Evolutionary conservation across 2,888 invertebrate genomes (phyloP), one percentile per base, ranked within the genome.

Genomic region (Melieria crassipennis): DNA sequence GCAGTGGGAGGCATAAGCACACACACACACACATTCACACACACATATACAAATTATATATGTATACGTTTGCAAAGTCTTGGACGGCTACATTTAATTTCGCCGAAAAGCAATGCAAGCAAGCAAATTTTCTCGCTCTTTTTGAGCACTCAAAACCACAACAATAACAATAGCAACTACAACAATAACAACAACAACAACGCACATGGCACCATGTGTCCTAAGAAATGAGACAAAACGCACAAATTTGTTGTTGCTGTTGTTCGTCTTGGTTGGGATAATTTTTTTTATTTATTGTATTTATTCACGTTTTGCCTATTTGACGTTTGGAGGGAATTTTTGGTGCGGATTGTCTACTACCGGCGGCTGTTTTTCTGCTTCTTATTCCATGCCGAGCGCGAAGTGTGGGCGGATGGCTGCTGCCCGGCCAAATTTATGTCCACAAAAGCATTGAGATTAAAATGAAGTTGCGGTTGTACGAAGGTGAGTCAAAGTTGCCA

Each of bases 201-300:
- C 70, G 64, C 43, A 64, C 48, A 64, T 63, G 58, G 56, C 69
- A 52, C 55, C 57, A 61, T 60, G 60, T 57, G 63, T 48, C 64
- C 64, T 65, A 45, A 58, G 65, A 65, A 65, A 65, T 68, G 52
- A 69, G 62, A 70, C 69, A 68, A 73, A 65, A 73, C 68, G 67
- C 69, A 55, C 71, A 67, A 73, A 68, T 63, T 73, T 61, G 50
- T 64, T 64, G 64, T 5, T 58, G 63, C 60, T 47, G n/a, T 63
- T 42, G 45, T 48, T 64, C 57, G 48, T 16, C 47, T 47, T 30
- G 30, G 30, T 30, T 30, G 30, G 30, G 2, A 9, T 56, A 30
- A 30, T 11, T 46, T 50, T 13, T 16, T n/a, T 13, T 13, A 4
- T 43, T 45, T 65, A 5, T 46, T 65, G 4, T 55, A 45, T 43